Conservation (phyloP, 2,113 vertebrate species). For the Hemiprocne comata region DNA sequence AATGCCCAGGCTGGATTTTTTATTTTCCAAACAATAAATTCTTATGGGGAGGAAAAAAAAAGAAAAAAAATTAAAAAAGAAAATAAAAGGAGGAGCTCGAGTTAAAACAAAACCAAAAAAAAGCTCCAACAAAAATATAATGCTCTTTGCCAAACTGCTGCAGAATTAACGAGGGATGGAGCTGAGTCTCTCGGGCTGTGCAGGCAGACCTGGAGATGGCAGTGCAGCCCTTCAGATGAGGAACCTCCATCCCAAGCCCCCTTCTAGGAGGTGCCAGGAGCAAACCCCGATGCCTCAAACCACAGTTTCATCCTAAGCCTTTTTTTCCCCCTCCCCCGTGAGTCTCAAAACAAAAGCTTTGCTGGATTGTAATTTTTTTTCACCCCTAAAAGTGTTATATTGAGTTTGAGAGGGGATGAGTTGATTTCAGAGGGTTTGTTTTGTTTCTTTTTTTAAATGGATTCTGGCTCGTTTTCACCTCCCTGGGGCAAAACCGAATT, state of each 20-base stretch:
- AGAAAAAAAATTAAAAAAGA: not conserved
- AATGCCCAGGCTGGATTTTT: not conserved
- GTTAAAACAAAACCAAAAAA: not conserved
- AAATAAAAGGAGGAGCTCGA: accelerated
- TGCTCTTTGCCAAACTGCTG: accelerated
- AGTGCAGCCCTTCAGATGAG: slow-evolving; percentile 51
- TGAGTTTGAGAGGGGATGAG: not conserved
- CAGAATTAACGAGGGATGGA: accelerated
- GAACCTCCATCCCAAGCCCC: accelerated
- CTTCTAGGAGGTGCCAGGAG: not conserved
- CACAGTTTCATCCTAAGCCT: not conserved
- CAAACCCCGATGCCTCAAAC: accelerated
- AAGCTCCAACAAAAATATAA: not conserved
- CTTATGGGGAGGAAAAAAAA: no score
- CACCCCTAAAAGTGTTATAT: not conserved
- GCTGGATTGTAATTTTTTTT: not conserved
- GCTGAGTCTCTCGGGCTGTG: not conserved
- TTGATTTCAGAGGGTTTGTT: not conserved
- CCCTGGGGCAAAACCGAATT: no score
- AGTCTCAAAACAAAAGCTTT: not conserved
- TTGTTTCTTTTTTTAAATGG: no score
- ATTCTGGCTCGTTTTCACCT: no score
- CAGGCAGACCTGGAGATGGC: slow-evolving; percentile 64
- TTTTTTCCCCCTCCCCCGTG: accelerated
- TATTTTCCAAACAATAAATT: not conserved